These are phyloP conservation scores for Mactra quadrangularis DNA, from an alignment of 1,140 invertebrate species.

Conservation along the genomic window DNA sequence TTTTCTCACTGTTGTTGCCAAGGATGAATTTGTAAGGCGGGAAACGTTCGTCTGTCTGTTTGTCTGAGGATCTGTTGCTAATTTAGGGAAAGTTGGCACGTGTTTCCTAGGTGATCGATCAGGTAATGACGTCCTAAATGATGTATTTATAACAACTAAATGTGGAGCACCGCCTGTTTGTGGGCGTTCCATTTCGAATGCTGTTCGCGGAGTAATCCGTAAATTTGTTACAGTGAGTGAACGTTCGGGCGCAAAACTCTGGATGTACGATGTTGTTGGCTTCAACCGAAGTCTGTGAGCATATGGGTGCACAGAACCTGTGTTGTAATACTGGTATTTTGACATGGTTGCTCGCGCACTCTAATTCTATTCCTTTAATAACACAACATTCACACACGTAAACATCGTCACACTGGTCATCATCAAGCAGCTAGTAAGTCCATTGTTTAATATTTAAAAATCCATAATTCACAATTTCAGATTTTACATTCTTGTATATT, in stretches of 20 bases:
- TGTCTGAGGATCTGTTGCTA: slow-evolving; percentile 17
- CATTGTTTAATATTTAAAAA: too few species aligned
- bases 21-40: slow-evolving; percentile 31
- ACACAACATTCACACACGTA: too few species aligned
- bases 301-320: slow-evolving; percentile 31
- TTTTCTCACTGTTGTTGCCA: slow-evolving; percentile 11
- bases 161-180: slow-evolving; percentile 32
- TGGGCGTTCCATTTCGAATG: slow-evolving; percentile 57
- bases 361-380: slow-evolving; percentile 19
- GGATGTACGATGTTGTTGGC: slow-evolving; percentile 33
- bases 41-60: slow-evolving; percentile 45
- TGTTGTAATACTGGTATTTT: slow-evolving; percentile 35
- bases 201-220: slow-evolving; percentile 44
- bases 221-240: slow-evolving; percentile 55
- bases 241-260: slow-evolving; percentile 41
- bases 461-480: too few species aligned
- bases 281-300: slow-evolving; percentile 44
- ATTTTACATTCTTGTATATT: too few species aligned
- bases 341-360: slow-evolving; percentile 8
- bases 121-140: slow-evolving; percentile 30
- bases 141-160: slow-evolving; percentile 52
- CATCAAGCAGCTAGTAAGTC: too few species aligned
- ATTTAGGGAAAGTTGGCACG: slow-evolving; percentile 47
- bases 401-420: too few species aligned
- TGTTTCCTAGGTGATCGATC: slow-evolving; percentile 27